Base-by-base conservation (phyloP, 2,888 invertebrate genomes). In the Dioctria rufipes region DNA sequence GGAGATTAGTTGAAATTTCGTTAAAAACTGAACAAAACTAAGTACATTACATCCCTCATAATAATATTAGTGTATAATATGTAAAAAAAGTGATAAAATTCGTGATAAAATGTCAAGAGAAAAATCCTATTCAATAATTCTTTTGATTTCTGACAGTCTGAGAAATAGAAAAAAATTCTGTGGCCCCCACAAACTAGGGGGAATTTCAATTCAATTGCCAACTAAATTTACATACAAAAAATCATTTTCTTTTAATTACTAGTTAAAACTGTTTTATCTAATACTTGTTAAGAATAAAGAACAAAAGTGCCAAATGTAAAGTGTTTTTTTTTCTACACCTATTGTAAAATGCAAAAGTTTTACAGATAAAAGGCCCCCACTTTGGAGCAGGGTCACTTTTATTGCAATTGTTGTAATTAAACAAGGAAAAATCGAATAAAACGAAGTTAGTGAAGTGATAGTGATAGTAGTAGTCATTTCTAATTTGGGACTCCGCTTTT, bases 271-370 rank as follows among this genome's bases (percentile, higher is more conserved):
- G 49, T 69, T 51, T 69, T 69, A 69, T 69, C 69, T 51, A 51
- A 37, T 25, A 11, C 6, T n/a, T 11, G 11, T 54, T n/a, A 4
- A 54, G 54, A 54, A 0, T 54, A 54, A 54, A n/a, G 51, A 40
- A 54, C 37, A 54, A 25, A 73, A 73, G 73, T 73, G 73, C 73
- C 73, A 73, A 73, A 40, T 25, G 25, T 58, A 73, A 37, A 58
- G 42, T 60, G 54, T n/a, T 40, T 58, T 42, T 73, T 73, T 73
- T 73, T 73, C 13, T 73, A 73, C 13, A 42, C 67, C 43, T 46
- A 11, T 54, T 54, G 54, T 46, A 8, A 11, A 11, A 54, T 54
- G 46, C 54, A 54, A n/a, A 54, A 54, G 4, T 54, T 54, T 54
- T 54, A 54, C n/a, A 54, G 54, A 54, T 54, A 54, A 54, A 54